A percentile compares a stretch with the other conserved stretches of the same genome.
Conservation (phyloP, 2,888 invertebrate species). For the Watsonalla cultraria region DNA sequence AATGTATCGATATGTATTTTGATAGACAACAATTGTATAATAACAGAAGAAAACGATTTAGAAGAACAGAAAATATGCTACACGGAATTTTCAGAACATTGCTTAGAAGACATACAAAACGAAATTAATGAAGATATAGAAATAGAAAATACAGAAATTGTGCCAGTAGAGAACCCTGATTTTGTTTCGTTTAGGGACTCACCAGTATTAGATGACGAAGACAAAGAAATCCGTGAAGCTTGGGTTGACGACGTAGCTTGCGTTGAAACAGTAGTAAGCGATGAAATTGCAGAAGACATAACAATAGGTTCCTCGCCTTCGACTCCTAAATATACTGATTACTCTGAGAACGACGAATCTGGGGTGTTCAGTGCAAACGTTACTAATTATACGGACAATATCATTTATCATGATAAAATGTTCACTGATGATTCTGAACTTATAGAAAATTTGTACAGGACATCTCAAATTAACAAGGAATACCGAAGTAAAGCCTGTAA, state of each 20-base stretch:
- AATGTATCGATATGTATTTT: constrained; percentile 66
- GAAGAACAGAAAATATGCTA: constrained; percentile 50
- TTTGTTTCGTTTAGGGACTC: constrained; percentile 29
- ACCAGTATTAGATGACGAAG: constrained; percentile 30
- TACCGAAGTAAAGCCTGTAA: constrained; percentile 19
- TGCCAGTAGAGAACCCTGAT: constrained; percentile 12
- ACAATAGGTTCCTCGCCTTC: constrained; percentile 36
- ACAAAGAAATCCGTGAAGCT: constrained; percentile 41
- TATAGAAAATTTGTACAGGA: constrained; percentile 55
- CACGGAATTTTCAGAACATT: constrained; percentile 45
- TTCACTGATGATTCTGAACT: constrained; percentile 48
- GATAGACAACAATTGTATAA: constrained; percentile 61
- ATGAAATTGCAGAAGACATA: constrained; percentile 61
- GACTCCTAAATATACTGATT: constrained; percentile 34
- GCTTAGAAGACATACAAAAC: constrained; percentile 30
- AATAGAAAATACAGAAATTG: constrained; percentile 10
- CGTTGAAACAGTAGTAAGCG: constrained; percentile 67
- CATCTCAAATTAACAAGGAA: constrained; percentile 46
- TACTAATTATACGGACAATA: constrained; percentile 42
- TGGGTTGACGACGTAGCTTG: constrained; percentile 72
- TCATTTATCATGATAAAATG: constrained; percentile 54
- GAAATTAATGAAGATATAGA: constrained; percentile 13
- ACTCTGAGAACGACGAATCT: constrained; percentile 26
- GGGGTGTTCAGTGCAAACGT: constrained; percentile 22
- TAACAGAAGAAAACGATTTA: constrained; percentile 48